A percentile compares a stretch with the other conserved stretches of the same genome.
Conservation (phyloP, 92 coral and sea anemone species). For the Epizoanthus ramosus region DNA sequence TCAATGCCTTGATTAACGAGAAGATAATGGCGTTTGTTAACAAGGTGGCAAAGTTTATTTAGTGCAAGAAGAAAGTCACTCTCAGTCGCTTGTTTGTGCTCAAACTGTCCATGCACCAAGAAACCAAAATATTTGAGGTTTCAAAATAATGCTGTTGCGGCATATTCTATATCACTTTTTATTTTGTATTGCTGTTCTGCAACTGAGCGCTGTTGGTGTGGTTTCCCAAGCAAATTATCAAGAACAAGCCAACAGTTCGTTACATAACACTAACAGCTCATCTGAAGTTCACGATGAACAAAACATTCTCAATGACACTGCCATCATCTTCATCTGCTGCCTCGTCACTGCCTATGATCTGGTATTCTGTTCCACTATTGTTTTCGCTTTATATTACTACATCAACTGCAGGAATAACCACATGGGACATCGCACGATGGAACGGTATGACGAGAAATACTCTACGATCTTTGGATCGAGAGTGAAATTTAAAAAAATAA, state of each 20-base stretch:
- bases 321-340: not conserved
- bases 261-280: not conserved
- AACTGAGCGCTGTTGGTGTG: not conserved
- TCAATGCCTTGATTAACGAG: no score
- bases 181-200: not conserved
- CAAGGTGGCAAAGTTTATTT: no score
- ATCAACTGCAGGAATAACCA: not conserved
- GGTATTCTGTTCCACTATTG: not conserved
- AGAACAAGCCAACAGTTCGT: not conserved
- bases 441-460: not conserved
- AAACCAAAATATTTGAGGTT: not conserved
- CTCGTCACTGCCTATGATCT: not conserved
- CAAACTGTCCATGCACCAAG: not conserved
- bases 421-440: not conserved
- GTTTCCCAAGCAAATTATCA: not conserved
- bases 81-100: no score
- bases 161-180: not conserved
- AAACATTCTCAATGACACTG: not conserved
- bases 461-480: not conserved
- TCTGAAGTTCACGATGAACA: not conserved
- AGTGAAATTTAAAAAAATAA: not conserved
- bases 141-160: not conserved
- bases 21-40: no score
- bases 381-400: constrained; percentile 12
- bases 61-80: no score